Percentiles rank a stretch among this genome's conserved stretches.
These are phyloP conservation scores for Euura saliciscinereae DNA, from an alignment of 1,140 invertebrate genomes.

Conservation along the genomic window DNA sequence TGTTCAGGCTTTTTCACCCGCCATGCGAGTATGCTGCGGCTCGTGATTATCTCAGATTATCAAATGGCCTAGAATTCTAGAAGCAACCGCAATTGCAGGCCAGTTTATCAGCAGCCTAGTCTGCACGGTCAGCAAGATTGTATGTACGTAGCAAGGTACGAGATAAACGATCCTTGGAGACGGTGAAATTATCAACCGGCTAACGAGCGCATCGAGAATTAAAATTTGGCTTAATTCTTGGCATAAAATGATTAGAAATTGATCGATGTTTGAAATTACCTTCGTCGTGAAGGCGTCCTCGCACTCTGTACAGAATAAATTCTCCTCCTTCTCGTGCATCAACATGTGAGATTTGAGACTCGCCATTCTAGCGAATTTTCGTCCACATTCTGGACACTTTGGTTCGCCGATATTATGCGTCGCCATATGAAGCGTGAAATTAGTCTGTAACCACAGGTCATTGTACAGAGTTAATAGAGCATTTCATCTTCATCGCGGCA, in stretches of 20 bases:
- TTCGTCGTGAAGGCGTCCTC: slow-evolving; percentile 71
- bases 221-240: too few species aligned
- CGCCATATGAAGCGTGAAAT: slow-evolving; percentile 68
- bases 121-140: slow-evolving; percentile 18
- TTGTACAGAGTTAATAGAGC: slow-evolving; percentile 30
- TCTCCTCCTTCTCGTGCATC: slow-evolving; percentile 73
- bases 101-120: slow-evolving; percentile 18
- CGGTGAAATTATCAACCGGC: neutral
- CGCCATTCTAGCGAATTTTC: slow-evolving; percentile 70
- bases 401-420: slow-evolving; percentile 63
- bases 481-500: neutral
- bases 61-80: neutral
- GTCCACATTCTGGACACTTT: slow-evolving; percentile 70
- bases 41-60: neutral
- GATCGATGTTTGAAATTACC: slow-evolving; percentile 49
- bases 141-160: slow-evolving; percentile 5
- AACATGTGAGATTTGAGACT: slow-evolving; percentile 75
- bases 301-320: slow-evolving; percentile 71
- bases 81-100: neutral
- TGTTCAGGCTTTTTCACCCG: too few species aligned
- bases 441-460: slow-evolving; percentile 50
- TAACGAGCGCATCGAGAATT: neutral
- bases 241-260: neutral
- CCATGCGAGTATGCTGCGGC: neutral
- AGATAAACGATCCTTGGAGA: too few species aligned